Conservation (phyloP, 2,113 vertebrate species). For the Larimichthys crocea region DNA sequence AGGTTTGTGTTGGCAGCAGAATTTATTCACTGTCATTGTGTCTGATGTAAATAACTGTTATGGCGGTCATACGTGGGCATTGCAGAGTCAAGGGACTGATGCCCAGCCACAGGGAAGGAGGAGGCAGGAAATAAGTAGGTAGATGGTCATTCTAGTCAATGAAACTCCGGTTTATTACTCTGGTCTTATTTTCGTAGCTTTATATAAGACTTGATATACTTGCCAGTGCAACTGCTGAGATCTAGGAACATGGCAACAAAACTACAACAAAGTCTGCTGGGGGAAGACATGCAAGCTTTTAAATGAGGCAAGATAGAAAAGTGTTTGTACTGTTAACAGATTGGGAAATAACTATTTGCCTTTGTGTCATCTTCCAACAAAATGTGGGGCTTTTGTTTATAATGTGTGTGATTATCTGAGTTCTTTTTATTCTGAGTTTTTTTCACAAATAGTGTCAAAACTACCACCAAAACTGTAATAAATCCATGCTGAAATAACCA, state of each 20-base stretch:
- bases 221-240: neutral
- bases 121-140: neutral
- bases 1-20: constrained; percentile 63
- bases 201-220: no score
- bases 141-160: neutral
- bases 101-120: neutral
- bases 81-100: neutral
- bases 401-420: neutral
- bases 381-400: neutral
- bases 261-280: neutral
- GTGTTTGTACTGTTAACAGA: neutral
- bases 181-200: neutral
- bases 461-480: neutral
- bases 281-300: neutral
- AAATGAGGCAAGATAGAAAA: no score
- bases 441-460: neutral
- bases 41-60: constrained; percentile 41
- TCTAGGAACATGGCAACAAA: neutral
- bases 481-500: neutral
- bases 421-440: constrained; percentile 18
- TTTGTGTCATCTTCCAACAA: neutral
- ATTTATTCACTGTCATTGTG: constrained; percentile 49
- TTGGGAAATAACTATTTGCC: neutral
- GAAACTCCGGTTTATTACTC: constrained; percentile 1
- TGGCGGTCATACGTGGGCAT: constrained; percentile 7